These are phyloP conservation scores for Drosophila anomalata DNA, from an alignment of 2,888 invertebrate species.

Conservation along the genomic window DNA sequence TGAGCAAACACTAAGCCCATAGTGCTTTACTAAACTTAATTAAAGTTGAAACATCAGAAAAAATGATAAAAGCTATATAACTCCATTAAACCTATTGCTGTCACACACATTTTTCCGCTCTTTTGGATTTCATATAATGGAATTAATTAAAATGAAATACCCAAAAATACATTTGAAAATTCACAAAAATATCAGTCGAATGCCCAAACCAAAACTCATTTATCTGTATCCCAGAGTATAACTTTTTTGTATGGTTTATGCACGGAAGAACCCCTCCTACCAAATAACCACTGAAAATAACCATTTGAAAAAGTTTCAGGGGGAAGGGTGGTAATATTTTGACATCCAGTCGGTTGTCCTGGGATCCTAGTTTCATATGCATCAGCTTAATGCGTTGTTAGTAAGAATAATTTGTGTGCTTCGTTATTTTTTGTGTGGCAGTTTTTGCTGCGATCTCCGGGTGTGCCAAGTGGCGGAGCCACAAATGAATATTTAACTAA, in stretches of 20 bases:
- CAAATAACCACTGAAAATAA: conserved; percentile 39
- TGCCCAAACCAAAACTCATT: conserved; percentile 29
- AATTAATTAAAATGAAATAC: conserved; percentile 16
- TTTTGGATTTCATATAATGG: conserved; percentile 11
- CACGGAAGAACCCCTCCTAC: conserved; percentile 28
- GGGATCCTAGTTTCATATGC: conserved; percentile 16
- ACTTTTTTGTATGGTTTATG: conserved; percentile 10
- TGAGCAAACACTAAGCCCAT: not conserved
- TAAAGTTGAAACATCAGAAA: not conserved
- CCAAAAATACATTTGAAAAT: conserved; percentile 15
- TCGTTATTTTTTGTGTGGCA: not conserved
- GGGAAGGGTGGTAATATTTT: conserved; percentile 31
- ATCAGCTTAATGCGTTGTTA: conserved; percentile 40
- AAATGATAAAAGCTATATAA: not conserved
- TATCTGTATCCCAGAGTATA: conserved; percentile 13
- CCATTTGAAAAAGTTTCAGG: conserved; percentile 18
- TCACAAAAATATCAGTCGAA: conserved; percentile 20
- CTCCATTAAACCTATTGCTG: not conserved
- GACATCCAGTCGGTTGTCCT: conserved; percentile 39
- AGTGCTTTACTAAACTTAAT: not conserved
- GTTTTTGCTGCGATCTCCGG: conserved; percentile 21
- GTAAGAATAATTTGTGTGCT: conserved; percentile 28
- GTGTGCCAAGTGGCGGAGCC: conserved; percentile 62
- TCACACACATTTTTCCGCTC: not conserved
- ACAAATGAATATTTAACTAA: conserved; percentile 75